A percentile compares a stretch with the other conserved stretches of the same genome.
phyloP scores from a whole-genome alignment of 37 sponge, comb jelly and placozoan species.

The Hormiphora californensis region DNA sequence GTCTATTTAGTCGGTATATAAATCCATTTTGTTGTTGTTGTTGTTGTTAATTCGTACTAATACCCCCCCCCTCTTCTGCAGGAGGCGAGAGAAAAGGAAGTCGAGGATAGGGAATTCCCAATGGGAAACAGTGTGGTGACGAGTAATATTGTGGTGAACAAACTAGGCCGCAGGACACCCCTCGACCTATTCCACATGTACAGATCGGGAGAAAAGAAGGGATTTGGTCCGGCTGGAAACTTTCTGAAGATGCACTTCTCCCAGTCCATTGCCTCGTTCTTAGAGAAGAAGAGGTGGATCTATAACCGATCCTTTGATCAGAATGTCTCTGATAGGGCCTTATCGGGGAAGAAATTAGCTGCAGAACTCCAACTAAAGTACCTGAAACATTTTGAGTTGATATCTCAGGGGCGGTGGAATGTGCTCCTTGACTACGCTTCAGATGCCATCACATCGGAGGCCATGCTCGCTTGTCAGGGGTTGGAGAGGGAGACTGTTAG shows the following conservation, averaged over 20 bases:
- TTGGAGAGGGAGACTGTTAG: not conserved
- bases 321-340: not conserved
- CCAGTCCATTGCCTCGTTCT: not conserved
- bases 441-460: not conserved
- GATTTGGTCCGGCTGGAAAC: no score
- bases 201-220: no score
- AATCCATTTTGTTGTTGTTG: no score
- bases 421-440: slow-evolving; percentile 31
- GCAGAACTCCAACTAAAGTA: slow-evolving; percentile 6
- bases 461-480: not conserved
- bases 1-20: no score
- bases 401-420: slow-evolving; percentile 6
- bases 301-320: slow-evolving; percentile 21
- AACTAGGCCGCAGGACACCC: slow-evolving; percentile 21
- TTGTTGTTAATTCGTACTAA: no score
- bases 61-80: not conserved
- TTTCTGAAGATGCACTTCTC: no score
- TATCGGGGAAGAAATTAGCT: not conserved
- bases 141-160: not conserved
- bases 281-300: not conserved
- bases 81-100: not conserved
- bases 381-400: slow-evolving; percentile 36
- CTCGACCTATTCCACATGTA: not conserved
- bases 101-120: not conserved
- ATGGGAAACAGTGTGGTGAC: not conserved